Evolutionary conservation across 2,888 invertebrate species (phyloP), one percentile per base, ranked within the genome.

Genomic region (Sabellastarte sp.): DNA sequence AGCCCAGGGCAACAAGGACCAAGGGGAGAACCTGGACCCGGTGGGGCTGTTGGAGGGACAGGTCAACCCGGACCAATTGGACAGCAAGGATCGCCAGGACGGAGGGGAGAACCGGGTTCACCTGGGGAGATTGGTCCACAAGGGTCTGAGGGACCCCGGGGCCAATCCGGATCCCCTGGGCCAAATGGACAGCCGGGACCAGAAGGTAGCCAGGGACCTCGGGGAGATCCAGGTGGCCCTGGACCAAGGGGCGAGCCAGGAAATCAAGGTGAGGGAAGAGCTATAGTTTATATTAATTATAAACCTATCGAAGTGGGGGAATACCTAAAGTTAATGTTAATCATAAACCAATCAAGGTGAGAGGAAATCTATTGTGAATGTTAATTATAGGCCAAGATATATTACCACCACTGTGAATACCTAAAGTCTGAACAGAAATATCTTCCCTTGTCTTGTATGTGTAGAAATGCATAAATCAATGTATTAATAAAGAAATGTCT

Each of bases 181-280:
- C 52, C 55, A 15, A 30, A 56, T 32, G 67, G 67, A 51, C 5
- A 52, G 32, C 32, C 50, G 50, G 63, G 72, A 60, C 30, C 31
- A 32, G 57, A 30, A 60, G 65, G 74, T 31, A 59, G 56, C 32
- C 26, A 30, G 29, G 71, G 71, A 32, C 28, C 52, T 50, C 65
- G 60, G 30, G 72, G 72, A 60, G 32, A 57, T 26, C n/a, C 52
- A 29, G 72, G 72, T 15, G 20, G 41, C 26, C 53, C 63, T 2
- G 71, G 71, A 2, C 59, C 63, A 28, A 50, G 52, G 15, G 73
- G 71, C 51, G 57, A n/a, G n/a, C n/a, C n/a, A n/a, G n/a, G n/a
- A n/a, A n/a, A n/a, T n/a, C n/a, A n/a, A n/a, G n/a, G n/a, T n/a
- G n/a, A n/a, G n/a, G n/a, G n/a, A n/a, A n/a, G n/a, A n/a, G n/a